Conservation (phyloP, 1,140 invertebrate genomes). For the Brachionus rubens region DNA sequence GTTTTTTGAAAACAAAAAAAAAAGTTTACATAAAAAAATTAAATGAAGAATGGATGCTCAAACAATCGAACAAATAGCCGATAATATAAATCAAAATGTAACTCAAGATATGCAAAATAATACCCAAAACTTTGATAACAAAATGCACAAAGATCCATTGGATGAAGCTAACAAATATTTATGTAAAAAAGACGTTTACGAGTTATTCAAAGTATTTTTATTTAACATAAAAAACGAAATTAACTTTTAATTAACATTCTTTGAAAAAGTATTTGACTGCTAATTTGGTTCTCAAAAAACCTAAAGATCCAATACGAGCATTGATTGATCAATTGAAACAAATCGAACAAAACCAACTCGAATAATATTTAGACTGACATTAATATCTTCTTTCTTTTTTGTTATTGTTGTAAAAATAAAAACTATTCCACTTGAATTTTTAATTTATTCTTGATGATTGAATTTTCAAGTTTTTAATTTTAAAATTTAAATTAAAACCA, state of each 20-base stretch:
- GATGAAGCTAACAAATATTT: slow-evolving; percentile 34
- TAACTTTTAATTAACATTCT: background rate
- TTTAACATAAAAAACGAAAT: background rate
- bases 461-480: slow-evolving; percentile 25
- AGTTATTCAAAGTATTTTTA: slow-evolving; percentile 41
- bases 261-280: slow-evolving; percentile 6
- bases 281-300: slow-evolving; percentile 35
- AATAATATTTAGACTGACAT: slow-evolving; percentile 21
- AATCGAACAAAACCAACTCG: background rate
- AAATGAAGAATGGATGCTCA: too few relatives aligned
- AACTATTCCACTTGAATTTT: background rate
- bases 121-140: background rate
- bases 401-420: background rate
- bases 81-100: slow-evolving; percentile 27
- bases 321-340: slow-evolving; percentile 43
- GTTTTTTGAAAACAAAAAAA: too few relatives aligned
- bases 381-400: background rate
- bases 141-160: slow-evolving; percentile 41
- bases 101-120: background rate
- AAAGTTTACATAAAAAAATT: too few relatives aligned
- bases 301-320: slow-evolving; percentile 22
- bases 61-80: background rate
- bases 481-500: background rate
- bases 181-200: slow-evolving; percentile 20
- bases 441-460: background rate